Base-by-base conservation (phyloP, 2,797 vertebrate genomes). In the Sphaeramia orbicularis region DNA sequence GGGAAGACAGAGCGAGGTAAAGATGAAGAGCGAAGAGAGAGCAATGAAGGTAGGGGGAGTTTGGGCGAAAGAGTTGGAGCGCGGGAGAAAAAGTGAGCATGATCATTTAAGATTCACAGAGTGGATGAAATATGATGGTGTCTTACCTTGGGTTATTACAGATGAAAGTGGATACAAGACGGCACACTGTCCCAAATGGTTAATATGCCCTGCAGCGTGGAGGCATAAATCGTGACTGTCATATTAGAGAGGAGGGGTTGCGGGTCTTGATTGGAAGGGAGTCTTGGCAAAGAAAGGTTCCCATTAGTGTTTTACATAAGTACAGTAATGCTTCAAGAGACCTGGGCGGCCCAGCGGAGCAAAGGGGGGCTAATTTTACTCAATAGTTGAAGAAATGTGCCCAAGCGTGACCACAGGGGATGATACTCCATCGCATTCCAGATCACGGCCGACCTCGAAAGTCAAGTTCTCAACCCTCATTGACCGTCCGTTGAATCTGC, bases 61-160 rank as follows among this genome's bases (percentile, higher is more conserved):
- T 75, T 64, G 56, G 58, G 71, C 51, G 10, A 79, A 4, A 74
- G 69, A 67, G 65, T 72, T 13, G 13, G 54, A 63, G 71, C 35
- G 70, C 71, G 41, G 24, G 43, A 58, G 40, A 37, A 19, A 71
- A 66, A 81, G 62, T 55, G 65, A 81, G 74, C n/a, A 4, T 79
- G 76, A 80, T 78, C 74, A 75, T 83, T 74, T 89, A 85, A 73
- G 84, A 92, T 88, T 87, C 86, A 43, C 80, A 65, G 83, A 78
- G 71, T 67, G 73, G 89, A 86, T 89, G 63, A 79, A 90, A 83
- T 90, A 89, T 88, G 86, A 85, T 72, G 78, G 47, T 80, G 52
- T 82, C 71, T 85, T 84, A 84, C 68, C 62, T 73, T 83, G 71
- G 78, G 77, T 87, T 92, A 90, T 92, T 87, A 86, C 78, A 86